Evolutionary conservation across 2,888 invertebrate species (phyloP), one percentile per base, ranked within the genome.

Genomic region (Chrysodeixis includens): DNA sequence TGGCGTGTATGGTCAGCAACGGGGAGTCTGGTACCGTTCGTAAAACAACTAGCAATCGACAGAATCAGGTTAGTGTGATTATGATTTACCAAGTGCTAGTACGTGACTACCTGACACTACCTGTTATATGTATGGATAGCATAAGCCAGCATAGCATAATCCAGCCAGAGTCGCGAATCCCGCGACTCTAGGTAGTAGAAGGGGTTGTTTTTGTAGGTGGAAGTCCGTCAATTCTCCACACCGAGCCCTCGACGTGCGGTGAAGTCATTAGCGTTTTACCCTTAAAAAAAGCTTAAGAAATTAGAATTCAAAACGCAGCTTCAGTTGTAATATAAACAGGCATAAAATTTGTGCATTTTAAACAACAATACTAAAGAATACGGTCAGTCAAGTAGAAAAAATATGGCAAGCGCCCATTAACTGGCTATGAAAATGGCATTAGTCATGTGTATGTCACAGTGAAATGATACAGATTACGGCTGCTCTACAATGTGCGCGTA

Each of bases 11-110:
- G 53, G 74, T 49, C 74, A 64, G 62, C 74, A 61, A 51, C 59
- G 56, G 52, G 68, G 58, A 55, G 49, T 63, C n/a, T 9, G 44
- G 49, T 74, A 74, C 74, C 74, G 74, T 74, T 70, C 60, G 60
- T 60, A 62, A 54, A 60, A 52, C 69, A 54, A 62, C 12, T 59
- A 52, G 55, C 54, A 53, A 69, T 32, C 32, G 57, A 22, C 26
- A 57, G 30, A n/a, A 40, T 40, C 40, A 40, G 6, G 40, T 40
- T 6, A 40, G n/a, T 40, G 5, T 0, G 10, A 35, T 35, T 40
- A n/a, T 40, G 40, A 40, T 40, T 40, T 6, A 40, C 7, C 40
- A n/a, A 40, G 14, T 7, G 1, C n/a, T 40, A 6, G 5, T n/a
- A n/a, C n/a, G 4, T 40, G 12, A 7, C 4, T 10, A 12, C 12